Conservation (phyloP, 2,888 invertebrate genomes). For the Ochropleura leucogaster region DNA sequence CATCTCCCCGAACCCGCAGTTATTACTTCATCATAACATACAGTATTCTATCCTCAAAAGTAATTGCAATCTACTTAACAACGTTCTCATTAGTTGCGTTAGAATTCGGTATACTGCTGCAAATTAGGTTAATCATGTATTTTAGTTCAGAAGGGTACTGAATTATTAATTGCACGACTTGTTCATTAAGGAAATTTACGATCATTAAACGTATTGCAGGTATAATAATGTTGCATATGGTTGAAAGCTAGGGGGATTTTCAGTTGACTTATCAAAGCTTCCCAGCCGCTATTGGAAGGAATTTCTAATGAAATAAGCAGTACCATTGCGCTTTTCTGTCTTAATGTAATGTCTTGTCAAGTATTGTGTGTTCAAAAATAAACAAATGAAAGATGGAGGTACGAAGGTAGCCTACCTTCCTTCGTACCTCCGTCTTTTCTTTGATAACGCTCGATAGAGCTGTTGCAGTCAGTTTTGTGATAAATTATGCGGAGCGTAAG, state of each 20-base stretch:
- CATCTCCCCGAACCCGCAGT: not conserved
- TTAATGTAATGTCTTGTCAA: too few species aligned
- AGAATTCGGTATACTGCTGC: constrained; percentile 66
- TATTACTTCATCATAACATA: constrained; percentile 29
- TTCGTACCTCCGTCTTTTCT: too few species aligned
- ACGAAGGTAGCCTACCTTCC: too few species aligned
- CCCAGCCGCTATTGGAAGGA: too few species aligned
- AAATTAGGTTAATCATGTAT: constrained; percentile 74
- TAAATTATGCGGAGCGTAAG: constrained; percentile 45
- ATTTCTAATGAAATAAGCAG: too few species aligned
- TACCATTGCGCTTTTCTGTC: too few species aligned
- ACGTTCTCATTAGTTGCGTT: constrained; percentile 65
- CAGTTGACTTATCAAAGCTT: constrained; percentile 14
- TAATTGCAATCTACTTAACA: constrained; percentile 66
- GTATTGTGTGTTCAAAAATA: too few species aligned
- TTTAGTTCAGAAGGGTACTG: constrained; percentile 67
- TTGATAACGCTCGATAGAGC: not conserved
- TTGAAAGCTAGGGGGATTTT: constrained; percentile 5
- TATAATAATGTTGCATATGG: constrained; percentile 56
- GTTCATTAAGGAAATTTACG: constrained; percentile 68
- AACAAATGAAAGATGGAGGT: constrained; percentile 12
- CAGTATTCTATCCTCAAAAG: constrained; percentile 51
- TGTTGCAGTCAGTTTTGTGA: constrained; percentile 25
- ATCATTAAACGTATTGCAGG: constrained; percentile 63
- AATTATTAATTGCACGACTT: constrained; percentile 70